Base-by-base conservation (phyloP, 2,113 vertebrate species). In the Petromus typicus region DNA sequence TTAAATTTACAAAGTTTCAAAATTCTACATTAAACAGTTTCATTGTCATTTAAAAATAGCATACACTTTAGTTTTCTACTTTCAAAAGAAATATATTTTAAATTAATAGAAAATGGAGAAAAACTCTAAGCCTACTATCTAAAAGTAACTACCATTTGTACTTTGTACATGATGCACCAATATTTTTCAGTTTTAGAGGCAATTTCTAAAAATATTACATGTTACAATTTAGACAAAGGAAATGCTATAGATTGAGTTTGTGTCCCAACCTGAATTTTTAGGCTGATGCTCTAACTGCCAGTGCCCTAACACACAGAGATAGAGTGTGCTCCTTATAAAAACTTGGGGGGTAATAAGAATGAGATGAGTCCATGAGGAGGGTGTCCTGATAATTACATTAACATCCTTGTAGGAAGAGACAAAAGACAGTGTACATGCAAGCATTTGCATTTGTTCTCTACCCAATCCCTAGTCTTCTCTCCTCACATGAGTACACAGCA, bases 41-140 rank as follows among this genome's bases (percentile, higher is more conserved):
- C 16, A 71, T 87, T 89, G 95, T 48, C 34, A 22, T 93, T 96
- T 80, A 43, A 95, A 96, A 95, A 78, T 64, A 92, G 13, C 63
- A 66, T 32, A 30, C 14, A 51, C 48, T 51, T n/a, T n/a, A n/a
- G n/a, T n/a, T 90, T 93, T 85, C 30, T 27, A 93, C 40, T 82
- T 91, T 91, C n/a, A 76, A 89, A 91, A 83, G 11, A 48, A 93
- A 89, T 34, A 90, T 5, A 57, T 11, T 86, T 92, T 90, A 89
- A 96, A 87, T 54, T 84, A 32, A 71, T 23, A 90, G 23, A 79
- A 94, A 97, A 83, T 86, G 20, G 37, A 94, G 45, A 89, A 86
- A 92, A 84, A 66, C n/a, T 64, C 73, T 71, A 90, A 67, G 54
- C 22, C 37, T 78, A 93, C 69, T 27, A 67, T 18, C 40, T 32